Evolutionary conservation across 2,113 vertebrate genomes (phyloP), one percentile per base, ranked within the genome.

Genomic region (Periophthalmus modestus): DNA sequence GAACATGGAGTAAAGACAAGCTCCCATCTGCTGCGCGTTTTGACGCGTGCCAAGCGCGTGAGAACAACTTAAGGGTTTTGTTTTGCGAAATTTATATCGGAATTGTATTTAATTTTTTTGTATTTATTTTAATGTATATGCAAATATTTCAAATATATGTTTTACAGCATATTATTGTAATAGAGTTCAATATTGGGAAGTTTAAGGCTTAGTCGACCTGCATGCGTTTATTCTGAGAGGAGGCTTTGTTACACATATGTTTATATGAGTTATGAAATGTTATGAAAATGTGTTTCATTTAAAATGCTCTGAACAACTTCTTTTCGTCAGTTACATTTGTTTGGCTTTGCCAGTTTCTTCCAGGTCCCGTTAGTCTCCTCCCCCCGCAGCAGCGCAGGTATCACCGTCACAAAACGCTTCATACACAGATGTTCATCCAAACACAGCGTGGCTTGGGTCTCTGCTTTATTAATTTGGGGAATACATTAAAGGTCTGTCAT

Each of bases 1-100:
- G 36, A 13, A 28, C 55, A 52, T 47, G 15, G 50, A 70, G 78
- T 46, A 7, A 24, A 11, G 15, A 3, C 7, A 1, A 19, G 46
- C 11, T 57, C 63, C 39, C 90, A 90, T 91, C 90, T 92, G 92
- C 85, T 89, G 87, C 69, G 67, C 59, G 61, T 66, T 85, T 59
- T 91, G 94, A 90, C 93, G 90, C 93, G 93, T 94, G 94, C 91
- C 92, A 75, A 86, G 68, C 91, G 89, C 93, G 90, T 93, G 93
- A 91, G 74, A 88, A 79, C 74, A 19, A 59, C 84, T 7, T 74
- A 2, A 9, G 50, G 5, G 43, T 72, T 68, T 43, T n/a, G 36
- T 71, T 24, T 5, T 34, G 13, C 1, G 1, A 55, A 55, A n/a
- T 21, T n/a, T n/a, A n/a, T n/a, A n/a, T n/a, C n/a, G n/a, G n/a